Percentiles rank a stretch among this genome's conserved stretches.
Conservation (phyloP, 2,888 invertebrate genomes). For the Latrodectus elegans region DNA sequence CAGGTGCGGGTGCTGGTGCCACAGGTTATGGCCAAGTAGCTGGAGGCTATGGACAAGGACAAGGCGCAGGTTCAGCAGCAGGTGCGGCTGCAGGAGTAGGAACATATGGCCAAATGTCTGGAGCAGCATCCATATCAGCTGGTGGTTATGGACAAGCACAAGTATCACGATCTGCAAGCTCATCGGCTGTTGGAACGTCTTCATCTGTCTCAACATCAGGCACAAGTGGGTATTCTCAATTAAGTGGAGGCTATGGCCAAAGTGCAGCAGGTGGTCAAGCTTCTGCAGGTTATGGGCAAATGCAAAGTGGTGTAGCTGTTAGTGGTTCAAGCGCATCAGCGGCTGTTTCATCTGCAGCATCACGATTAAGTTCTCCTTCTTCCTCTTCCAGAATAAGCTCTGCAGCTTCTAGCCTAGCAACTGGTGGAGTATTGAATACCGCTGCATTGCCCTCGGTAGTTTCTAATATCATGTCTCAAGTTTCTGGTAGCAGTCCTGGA, state of each 20-base stretch:
- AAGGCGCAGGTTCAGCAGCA: not conserved
- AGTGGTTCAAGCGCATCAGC: not conserved
- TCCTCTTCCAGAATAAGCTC: constrained; percentile 2
- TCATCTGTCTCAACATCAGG: not conserved
- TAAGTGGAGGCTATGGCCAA: not conserved
- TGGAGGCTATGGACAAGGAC: not conserved
- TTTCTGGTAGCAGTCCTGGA: not conserved
- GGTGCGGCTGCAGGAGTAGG: not conserved
- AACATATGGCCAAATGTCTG: too few relatives aligned
- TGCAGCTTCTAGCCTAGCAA: not conserved
- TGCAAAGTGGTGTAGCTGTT: not conserved
- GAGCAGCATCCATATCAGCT: too few relatives aligned
- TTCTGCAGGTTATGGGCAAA: not conserved
- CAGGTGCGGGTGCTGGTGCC: not conserved
- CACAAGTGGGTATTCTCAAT: not conserved
- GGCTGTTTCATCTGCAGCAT: not conserved
- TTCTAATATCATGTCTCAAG: not conserved
- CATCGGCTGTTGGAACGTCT: too few relatives aligned
- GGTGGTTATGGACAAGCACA: too few relatives aligned
- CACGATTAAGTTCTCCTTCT: not conserved
- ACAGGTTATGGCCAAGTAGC: not conserved
- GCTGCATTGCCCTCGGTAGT: constrained; percentile 3
- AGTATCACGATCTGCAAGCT: too few relatives aligned
- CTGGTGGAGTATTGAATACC: not conserved
- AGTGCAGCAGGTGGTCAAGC: not conserved